A percentile compares a stretch with the other conserved stretches of the same genome.
phyloP scores from a whole-genome alignment of 2,113 vertebrate species.

The Porphyrio hochstetteri region DNA sequence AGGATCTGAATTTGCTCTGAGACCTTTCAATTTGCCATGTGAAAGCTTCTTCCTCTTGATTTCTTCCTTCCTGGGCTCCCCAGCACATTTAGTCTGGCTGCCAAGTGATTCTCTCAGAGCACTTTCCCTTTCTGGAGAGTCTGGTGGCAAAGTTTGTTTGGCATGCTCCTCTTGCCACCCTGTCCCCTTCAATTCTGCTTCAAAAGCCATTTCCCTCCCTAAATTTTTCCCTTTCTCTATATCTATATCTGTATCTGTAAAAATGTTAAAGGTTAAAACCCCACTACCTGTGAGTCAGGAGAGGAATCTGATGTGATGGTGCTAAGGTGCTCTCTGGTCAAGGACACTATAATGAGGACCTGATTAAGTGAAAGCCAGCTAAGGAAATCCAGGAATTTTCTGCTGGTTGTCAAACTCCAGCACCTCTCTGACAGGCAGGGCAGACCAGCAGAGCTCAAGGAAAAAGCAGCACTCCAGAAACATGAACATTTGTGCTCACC shows the following conservation, averaged over 20 bases:
- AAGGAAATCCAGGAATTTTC: neutral
- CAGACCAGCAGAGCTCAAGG: neutral
- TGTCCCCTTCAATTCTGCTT: neutral
- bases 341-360: neutral
- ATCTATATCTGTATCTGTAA: neutral
- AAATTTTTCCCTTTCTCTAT: neutral
- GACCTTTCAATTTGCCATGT: neutral
- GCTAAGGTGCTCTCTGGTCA: neutral
- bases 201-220: neutral
- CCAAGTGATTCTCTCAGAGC: neutral
- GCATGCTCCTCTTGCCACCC: neutral
- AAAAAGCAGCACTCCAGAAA: neutral
- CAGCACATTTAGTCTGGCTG: neutral
- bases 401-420: neutral
- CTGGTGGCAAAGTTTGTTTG: neutral
- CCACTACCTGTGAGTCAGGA: neutral
- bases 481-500: neutral
- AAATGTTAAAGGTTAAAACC: neutral
- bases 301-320: neutral
- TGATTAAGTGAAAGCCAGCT: conserved; percentile 6
- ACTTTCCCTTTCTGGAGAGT: neutral
- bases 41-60: neutral
- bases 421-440: neutral
- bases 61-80: neutral
- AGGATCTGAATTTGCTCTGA: neutral